A percentile compares a stretch with the other conserved stretches of the same genome.
These are phyloP conservation scores for Erebia palarica DNA, from an alignment of 2,888 invertebrate species.

Conservation along the genomic window DNA sequence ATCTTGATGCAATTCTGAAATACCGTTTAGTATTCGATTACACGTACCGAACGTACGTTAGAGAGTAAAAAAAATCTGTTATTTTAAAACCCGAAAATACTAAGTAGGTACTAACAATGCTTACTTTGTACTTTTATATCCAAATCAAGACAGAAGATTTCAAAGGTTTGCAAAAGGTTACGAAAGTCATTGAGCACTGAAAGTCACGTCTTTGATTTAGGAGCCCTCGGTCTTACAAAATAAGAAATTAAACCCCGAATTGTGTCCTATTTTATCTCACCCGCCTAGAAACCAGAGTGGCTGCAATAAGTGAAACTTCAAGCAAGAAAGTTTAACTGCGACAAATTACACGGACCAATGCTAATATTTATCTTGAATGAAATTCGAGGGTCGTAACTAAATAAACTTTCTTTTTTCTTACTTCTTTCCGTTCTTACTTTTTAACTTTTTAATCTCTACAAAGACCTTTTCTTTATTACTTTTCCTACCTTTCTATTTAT, in stretches of 20 bases:
- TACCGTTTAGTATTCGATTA: no score
- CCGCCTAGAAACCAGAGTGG: background rate
- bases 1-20: no score
- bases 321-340: conserved; percentile 2
- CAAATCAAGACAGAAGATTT: no score
- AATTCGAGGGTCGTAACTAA: background rate
- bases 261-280: background rate
- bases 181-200: no score
- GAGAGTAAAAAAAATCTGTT: no score
- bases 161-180: no score
- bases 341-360: conserved; percentile 4
- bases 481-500: background rate
- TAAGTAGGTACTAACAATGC: no score
- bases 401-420: conserved; percentile 11
- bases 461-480: background rate
- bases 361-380: conserved; percentile 3
- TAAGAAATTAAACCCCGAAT: background rate
- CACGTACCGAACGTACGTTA: no score
- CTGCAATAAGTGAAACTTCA: conserved; percentile 1
- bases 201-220: no score
- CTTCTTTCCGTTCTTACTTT: conserved; percentile 1
- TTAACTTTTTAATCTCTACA: background rate
- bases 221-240: background rate
- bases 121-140: no score
- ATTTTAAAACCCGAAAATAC: no score